Base-by-base conservation (phyloP, 2,888 invertebrate species). In the Eulithis testata region DNA sequence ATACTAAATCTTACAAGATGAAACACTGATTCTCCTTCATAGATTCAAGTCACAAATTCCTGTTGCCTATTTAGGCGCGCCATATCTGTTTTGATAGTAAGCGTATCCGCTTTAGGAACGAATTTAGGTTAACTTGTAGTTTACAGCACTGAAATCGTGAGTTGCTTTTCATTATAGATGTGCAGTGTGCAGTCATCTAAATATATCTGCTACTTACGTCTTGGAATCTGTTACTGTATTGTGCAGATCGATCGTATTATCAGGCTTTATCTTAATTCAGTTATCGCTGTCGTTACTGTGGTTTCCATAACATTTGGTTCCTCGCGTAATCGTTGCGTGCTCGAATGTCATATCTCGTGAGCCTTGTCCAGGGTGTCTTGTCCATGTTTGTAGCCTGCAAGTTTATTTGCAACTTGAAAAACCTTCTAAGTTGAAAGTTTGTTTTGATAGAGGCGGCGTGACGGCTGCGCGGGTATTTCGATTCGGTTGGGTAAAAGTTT, bases 401-500 rank as follows among this genome's bases (percentile, higher is more conserved):
- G 83, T 85, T 85, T 87, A 87, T 88, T 87, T 85, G 89, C 88
- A 89, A 88, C 83, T 85, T 85, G 73, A 77, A 76, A 83, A 89
- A 71, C 80, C 88, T 79, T 71, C 86, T 82, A 78, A 86, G 78
- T 89, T 81, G 75, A 83, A 81, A 80, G 73, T 71, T 70, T 71
- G 73, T 71, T 71, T 63, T 40, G 60, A 64, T 66, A 62, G 69
- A 74, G 75, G 73, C 73, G 69, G 73, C 66, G 73, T 73, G 77
- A 73, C 68, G 60, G 65, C 65, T 64, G 71, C 72, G 73, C 78
- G 75, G 76, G 68, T 73, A 75, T 83, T 85, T 85, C 77, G 81
- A 87, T 82, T 88, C 79, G 80, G 89, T 79, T 80, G 90, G 84
- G 85, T 92, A 88, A 89, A 89, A 89, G 90, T 90, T 89, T 89